A percentile compares a stretch with the other conserved stretches of the same genome.
Evolutionary conservation across 2,797 vertebrate species (phyloP).

Genomic region (Rhodeus uyekii): DNA sequence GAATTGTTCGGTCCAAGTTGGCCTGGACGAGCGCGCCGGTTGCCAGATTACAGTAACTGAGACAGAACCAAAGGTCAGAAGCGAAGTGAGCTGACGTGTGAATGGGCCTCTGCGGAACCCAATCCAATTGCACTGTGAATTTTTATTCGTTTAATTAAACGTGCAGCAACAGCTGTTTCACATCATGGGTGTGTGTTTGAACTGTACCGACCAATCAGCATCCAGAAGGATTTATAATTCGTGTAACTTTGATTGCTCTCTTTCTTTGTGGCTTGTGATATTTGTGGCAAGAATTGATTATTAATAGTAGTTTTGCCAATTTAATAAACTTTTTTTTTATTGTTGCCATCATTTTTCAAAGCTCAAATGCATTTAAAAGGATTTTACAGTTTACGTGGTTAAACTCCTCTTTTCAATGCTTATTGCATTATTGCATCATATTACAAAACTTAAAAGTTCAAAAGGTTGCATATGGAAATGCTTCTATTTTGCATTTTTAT

Average conservation of each 20-base stretch:
- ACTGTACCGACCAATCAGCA: not conserved
- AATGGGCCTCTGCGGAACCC: not conserved
- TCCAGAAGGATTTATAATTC: not conserved
- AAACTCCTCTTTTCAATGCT: not conserved
- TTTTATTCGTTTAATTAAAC: not conserved
- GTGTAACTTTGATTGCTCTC: no score
- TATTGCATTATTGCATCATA: not conserved
- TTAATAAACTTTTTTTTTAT: not conserved
- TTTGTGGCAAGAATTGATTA: not conserved
- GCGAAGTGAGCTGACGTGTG: not conserved
- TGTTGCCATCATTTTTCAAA: not conserved
- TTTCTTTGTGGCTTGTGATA: not conserved
- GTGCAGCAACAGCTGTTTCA: not conserved
- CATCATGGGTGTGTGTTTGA: not conserved
- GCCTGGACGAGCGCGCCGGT: not conserved
- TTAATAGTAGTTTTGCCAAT: not conserved
- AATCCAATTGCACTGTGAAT: not conserved
- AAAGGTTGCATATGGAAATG: not conserved
- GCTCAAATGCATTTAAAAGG: not conserved
- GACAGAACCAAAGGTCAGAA: not conserved
- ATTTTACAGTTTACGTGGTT: not conserved
- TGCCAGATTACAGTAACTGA: conserved; percentile 31
- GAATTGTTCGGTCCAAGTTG: conserved; percentile 42
- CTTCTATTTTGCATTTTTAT: not conserved
- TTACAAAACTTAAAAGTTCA: not conserved